Evolutionary conservation across 2,113 vertebrate species (phyloP), one percentile per base, ranked within the genome.

Genomic region (Siniperca chuatsi): DNA sequence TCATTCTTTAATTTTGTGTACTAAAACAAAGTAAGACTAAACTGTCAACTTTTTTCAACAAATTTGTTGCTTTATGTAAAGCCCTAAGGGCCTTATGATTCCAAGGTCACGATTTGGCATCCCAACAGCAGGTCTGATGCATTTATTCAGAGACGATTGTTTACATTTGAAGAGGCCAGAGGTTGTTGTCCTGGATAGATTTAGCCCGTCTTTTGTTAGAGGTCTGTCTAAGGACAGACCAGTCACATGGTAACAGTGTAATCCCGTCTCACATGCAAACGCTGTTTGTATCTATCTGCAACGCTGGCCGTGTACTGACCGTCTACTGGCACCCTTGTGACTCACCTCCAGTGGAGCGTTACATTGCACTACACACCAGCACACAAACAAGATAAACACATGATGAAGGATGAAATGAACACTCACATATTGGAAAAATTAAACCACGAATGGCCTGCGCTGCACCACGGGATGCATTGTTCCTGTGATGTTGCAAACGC

Each of bases 221-320:
- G 87, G 84, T 90, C 90, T 91, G 82, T 89, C 86, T 92, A 76
- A 91, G 88, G 90, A 61, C 90, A 90, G 84, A 89, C 79, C 64
- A 68, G 94, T 95, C 95, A 96, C 93, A 89, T 95, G 92, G 91
- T 91, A 58, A 87, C 84, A 29, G 60, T 79, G 66, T 96, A 95
- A 96, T 95, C 93, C 93, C 86, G 83, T 82, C 89, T 94, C 94
- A 94, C 90, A 93, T 93, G 92, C 80, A 87, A 87, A 90, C 82
- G 4, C 75, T 81, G 88, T 82, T 86, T 85, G 87, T 87, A 86
- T 87, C 73, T 82, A 79, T 89, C 79, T 79, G 77, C 75, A 87
- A 78, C 87, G 75, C 70, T 82, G 86, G 46, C 75, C 25, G 20
- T 75, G 82, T 81, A 82, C 75, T 57, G 25, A 25, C 25, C 25